Percentiles rank a stretch among this genome's conserved stretches.
phyloP scores from a whole-genome alignment of 64 coral and sea anemone species.

The Actinia tenebrosa region DNA sequence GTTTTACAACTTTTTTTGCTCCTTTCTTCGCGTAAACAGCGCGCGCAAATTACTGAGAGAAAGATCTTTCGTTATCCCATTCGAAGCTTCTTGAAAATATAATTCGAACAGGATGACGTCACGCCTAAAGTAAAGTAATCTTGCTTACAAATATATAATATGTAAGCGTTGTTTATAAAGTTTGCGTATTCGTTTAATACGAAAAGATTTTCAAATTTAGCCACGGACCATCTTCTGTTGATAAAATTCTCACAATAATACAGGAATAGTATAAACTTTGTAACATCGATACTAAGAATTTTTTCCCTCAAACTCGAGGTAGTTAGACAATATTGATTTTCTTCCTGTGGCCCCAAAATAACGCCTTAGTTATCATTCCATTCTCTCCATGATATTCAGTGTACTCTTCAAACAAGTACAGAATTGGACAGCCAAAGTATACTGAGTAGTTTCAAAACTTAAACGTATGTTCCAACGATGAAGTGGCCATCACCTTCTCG shows the following conservation, averaged over 20 bases:
- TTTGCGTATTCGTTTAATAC: neutral
- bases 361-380: neutral
- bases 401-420: slow-evolving; percentile 9
- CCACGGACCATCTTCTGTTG: neutral
- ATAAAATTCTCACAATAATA: neutral
- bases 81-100: neutral
- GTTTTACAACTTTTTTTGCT: too few relatives aligned
- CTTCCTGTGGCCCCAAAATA: neutral
- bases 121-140: too few relatives aligned
- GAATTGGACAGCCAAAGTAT: slow-evolving; percentile 4
- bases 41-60: neutral
- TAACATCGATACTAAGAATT: neutral
- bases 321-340: neutral
- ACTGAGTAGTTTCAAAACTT: neutral
- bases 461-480: neutral
- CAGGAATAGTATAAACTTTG: neutral
- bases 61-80: neutral
- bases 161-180: neutral
- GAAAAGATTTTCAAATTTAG: neutral
- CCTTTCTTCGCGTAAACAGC: too few relatives aligned
- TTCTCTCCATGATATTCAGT: neutral
- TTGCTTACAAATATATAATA: too few relatives aligned
- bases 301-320: neutral
- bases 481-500: neutral
- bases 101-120: too few relatives aligned